Evolutionary conservation across 2,797 vertebrate species (phyloP).

Genomic region (Lacerta bilineata): DNA sequence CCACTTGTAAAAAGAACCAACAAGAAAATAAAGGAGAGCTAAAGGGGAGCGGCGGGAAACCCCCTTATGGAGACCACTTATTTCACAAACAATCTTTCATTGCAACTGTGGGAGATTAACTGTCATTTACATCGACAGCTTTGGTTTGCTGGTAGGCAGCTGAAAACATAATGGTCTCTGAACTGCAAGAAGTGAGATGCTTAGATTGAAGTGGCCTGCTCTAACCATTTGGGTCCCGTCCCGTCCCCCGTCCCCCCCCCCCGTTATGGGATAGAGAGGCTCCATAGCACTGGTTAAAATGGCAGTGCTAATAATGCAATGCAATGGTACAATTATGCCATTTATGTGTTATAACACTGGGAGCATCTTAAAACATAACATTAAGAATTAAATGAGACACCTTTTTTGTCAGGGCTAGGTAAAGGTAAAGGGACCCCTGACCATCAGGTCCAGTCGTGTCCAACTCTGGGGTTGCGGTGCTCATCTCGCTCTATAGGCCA

Average conservation of each 20-base stretch:
- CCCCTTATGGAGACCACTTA: not conserved
- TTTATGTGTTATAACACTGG: not conserved
- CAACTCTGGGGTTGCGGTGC: too few species aligned
- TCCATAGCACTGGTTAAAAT: not conserved
- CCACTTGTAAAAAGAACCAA: slow-evolving; percentile 34
- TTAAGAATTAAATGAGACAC: not conserved
- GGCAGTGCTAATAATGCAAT: not conserved
- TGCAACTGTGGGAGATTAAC: slow-evolving; percentile 3
- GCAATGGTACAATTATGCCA: not conserved
- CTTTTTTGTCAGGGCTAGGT: too few species aligned
- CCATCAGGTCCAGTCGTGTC: too few species aligned
- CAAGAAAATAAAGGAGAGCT: slow-evolving; percentile 10
- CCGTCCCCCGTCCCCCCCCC: too few species aligned
- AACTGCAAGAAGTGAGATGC: not conserved
- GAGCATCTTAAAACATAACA: not conserved
- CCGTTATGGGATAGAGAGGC: not conserved
- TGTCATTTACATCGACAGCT: slow-evolving; percentile 21
- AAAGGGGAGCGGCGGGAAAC: not conserved
- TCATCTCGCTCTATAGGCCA: too few species aligned
- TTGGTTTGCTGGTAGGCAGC: not conserved
- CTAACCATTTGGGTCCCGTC: not conserved
- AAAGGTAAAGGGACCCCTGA: too few species aligned
- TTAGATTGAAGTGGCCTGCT: not conserved
- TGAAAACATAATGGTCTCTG: not conserved
- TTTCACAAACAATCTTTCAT: not conserved